These are phyloP conservation scores for Octonoba sinensis DNA, from an alignment of 2,888 invertebrate species.

Conservation along the genomic window DNA sequence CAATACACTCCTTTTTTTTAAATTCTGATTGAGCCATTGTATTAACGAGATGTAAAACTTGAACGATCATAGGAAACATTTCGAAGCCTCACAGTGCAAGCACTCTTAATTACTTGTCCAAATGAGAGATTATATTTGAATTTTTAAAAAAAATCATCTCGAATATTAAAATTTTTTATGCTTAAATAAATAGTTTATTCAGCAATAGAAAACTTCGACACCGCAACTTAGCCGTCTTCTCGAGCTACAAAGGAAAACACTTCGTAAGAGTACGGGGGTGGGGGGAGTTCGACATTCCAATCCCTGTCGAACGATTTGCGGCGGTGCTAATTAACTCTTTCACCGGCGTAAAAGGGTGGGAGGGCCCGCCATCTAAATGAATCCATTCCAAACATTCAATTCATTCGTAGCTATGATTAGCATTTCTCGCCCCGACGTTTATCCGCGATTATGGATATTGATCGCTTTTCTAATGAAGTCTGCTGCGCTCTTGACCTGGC, in stretches of 20 bases:
- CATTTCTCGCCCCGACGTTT: conserved; percentile 39
- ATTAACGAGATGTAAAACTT: too few species aligned
- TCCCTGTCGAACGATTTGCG: conserved; percentile 23
- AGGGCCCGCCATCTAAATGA: not conserved
- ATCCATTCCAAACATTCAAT: conserved; percentile 16
- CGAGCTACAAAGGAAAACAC: conserved; percentile 3
- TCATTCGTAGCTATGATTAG: conserved; percentile 28
- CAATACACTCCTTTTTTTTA: too few species aligned
- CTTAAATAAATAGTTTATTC: too few species aligned
- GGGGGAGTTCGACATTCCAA: not conserved
- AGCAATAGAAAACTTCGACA: too few species aligned
- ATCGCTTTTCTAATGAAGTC: conserved; percentile 41
- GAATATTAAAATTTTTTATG: too few species aligned
- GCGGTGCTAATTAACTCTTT: conserved; percentile 21
- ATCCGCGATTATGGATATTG: conserved; percentile 33
- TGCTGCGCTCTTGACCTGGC: conserved; percentile 33
- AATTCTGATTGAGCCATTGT: too few species aligned
- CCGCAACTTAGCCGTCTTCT: not conserved
- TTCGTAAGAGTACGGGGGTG: not conserved
- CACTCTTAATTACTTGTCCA: too few species aligned
- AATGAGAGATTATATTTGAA: too few species aligned
- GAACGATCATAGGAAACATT: too few species aligned
- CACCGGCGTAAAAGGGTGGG: not conserved
- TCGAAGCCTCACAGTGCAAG: too few species aligned
- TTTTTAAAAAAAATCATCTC: too few species aligned